Evolutionary conservation across 2,113 vertebrate genomes (phyloP), one percentile per base, ranked within the genome.

Genomic region (Jaculus jaculus): DNA sequence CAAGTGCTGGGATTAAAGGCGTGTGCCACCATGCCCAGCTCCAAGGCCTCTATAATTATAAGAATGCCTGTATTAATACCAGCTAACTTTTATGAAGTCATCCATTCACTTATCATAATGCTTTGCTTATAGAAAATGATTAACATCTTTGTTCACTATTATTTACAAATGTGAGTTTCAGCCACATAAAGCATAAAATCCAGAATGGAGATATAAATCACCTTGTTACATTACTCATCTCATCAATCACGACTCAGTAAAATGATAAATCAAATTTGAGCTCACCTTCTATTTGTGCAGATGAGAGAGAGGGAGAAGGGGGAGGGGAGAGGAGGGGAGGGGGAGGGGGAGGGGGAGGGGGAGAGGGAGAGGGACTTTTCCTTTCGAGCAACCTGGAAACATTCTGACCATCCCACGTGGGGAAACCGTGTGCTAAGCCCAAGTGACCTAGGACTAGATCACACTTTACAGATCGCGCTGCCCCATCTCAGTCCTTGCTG

Each of bases 131-230:
- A 34, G 32, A 16, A 61, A 47, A 66, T 83, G 24, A 13, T 60
- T 30, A 72, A 37, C 11, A 61, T 16, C 16, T 83, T 93, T 81
- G 51, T 10, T 82, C 65, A 51, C 1, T 92, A 66, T 81, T 90
- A 37, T 87, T 94, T 85, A 69, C 26, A 79, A 93, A 61, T 66
- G 34, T 88, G 68, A 37, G 11, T 65, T 91, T 91, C 68, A 79
- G 51, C 16, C 9, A 84, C 20, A 30, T 8, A 91, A 92, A 93
- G 5, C 30, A 69, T 30, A 80, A 65, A 87, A 75, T 69, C 63
- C 69, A 17, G 54, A 83, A 68, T 68, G 30, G 47, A 79, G 28
- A 69, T 75, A 28, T 60, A 81, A 89, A 54, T 54, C 20, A 72
- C 28, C 30, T 75, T 26, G 73, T 74, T 88, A 66, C 12, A 34